Base-by-base conservation (phyloP, 2,113 vertebrate genomes). In the Mystacornis crossleyi region DNA sequence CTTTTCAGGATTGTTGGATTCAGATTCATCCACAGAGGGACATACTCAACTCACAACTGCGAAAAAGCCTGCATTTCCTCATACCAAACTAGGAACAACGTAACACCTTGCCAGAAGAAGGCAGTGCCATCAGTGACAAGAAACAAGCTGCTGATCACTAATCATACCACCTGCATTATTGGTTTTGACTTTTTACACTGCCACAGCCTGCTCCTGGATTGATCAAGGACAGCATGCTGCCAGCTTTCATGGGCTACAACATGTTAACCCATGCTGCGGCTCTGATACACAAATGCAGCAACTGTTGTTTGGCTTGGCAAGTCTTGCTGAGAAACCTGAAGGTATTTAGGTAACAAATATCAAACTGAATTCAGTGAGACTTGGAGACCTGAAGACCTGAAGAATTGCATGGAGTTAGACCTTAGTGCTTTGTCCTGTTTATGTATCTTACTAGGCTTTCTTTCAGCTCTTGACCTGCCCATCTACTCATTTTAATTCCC, bases 1-100 rank as follows among this genome's bases (percentile, higher is more conserved):
- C 2, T 65, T 69, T 25, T 57, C 80, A 89, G 47, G 13, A 70
- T 26, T 24, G 23, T 2, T 73, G 45, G 4, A 62, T 84, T 14
- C 55, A 74, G 33, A 42, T 54, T 84, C 16, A n/a, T 71, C 66
- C 24, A 43, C 14, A 64, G 24, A 86, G 9, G 5, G 7, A 45
- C 29, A 19, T 24, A 54, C 38, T 88, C n/a, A 77, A 17, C 28
- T 45, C 0, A 0, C 9, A 53, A 8, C 2, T 74, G 18, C 83
- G 43, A 81, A 81, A 54, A 81, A 51, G 7, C 2, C 40, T 65
- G 4, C 5, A 13, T 55, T 72, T 61, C 23, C 18, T 53, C 16
- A 5, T 34, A 33, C 8, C 6, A 10, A 62, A 53, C 20, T 40
- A 81, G 57, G 40, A 92, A 50, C 33, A 55, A 8, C 19, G 9